Conservation (phyloP, 1,140 invertebrate genomes). For the Drosophila ficusphila region DNA sequence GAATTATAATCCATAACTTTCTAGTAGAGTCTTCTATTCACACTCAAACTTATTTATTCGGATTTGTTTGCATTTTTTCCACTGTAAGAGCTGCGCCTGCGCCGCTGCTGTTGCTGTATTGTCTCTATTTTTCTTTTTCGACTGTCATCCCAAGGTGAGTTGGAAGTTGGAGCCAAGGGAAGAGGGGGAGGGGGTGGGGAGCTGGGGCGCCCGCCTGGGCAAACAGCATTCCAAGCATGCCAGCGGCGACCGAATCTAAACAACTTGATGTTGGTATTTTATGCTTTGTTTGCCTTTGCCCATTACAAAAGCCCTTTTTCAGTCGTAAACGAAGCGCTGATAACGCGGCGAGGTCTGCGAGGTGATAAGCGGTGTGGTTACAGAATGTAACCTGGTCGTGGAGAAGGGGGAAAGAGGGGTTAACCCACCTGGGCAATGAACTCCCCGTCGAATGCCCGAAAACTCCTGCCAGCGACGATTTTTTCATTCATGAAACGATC, state of each 20-base stretch:
- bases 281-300: slow-evolving; percentile 72
- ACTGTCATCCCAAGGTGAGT: slow-evolving; percentile 43
- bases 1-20: too few species aligned
- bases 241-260: slow-evolving; percentile 58
- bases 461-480: not conserved
- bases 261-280: slow-evolving; percentile 71
- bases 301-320: slow-evolving; percentile 67
- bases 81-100: slow-evolving; percentile 25
- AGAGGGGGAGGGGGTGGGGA: slow-evolving; percentile 13
- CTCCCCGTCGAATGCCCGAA: not conserved
- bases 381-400: not conserved
- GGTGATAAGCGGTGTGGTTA: slow-evolving; percentile 19
- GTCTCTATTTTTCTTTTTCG: slow-evolving; percentile 39
- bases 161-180: slow-evolving; percentile 7
- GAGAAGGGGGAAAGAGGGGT: too few species aligned
- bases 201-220: slow-evolving; percentile 5
- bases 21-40: too few species aligned
- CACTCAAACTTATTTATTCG: too few species aligned
- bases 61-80: not conserved
- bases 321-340: slow-evolving; percentile 39
- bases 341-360: slow-evolving; percentile 20
- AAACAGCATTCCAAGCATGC: slow-evolving; percentile 70
- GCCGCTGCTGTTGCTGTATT: slow-evolving; percentile 10
- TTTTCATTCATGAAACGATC: slow-evolving; percentile 57
- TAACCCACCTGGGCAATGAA: slow-evolving; percentile 15